Evolutionary conservation across 2,888 invertebrate species (phyloP).

Genomic region (Lymantria dispar): DNA sequence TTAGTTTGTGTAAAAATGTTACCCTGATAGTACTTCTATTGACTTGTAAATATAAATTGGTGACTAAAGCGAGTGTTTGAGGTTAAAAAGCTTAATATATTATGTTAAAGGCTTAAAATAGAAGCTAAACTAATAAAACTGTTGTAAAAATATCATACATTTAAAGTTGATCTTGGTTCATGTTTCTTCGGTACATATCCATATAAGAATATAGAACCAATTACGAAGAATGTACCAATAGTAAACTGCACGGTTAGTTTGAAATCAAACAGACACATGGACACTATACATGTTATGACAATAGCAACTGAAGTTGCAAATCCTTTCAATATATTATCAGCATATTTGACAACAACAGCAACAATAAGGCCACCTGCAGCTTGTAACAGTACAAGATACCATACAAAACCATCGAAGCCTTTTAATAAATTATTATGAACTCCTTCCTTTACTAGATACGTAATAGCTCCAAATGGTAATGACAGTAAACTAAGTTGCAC

Average conservation of each 20-base stretch:
- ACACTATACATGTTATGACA: constrained; percentile 95
- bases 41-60: background rate
- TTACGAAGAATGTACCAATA: constrained; percentile 93
- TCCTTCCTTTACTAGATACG: constrained; percentile 91
- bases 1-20: no score
- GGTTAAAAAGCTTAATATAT: no score
- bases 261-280: constrained; percentile 96
- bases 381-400: constrained; percentile 94
- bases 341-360: constrained; percentile 99
- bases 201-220: constrained; percentile 97
- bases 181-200: constrained; percentile 87
- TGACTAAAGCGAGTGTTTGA: no score
- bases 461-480: constrained; percentile 92
- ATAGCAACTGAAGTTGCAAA: constrained; percentile 99
- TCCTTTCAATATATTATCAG: constrained; percentile 99
- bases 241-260: constrained; percentile 93
- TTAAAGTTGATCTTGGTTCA: constrained; percentile 56
- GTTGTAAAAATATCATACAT: constrained; percentile 55
- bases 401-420: constrained; percentile 92
- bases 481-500: constrained; percentile 97
- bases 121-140: constrained; percentile 8
- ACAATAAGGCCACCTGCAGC: constrained; percentile 98
- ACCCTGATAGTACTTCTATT: constrained; percentile 10
- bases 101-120: no score
- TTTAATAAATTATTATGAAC: constrained; percentile 81